These are phyloP conservation scores for Lutjanus erythropterus DNA, from an alignment of 2,113 vertebrate genomes.

Conservation along the genomic window DNA sequence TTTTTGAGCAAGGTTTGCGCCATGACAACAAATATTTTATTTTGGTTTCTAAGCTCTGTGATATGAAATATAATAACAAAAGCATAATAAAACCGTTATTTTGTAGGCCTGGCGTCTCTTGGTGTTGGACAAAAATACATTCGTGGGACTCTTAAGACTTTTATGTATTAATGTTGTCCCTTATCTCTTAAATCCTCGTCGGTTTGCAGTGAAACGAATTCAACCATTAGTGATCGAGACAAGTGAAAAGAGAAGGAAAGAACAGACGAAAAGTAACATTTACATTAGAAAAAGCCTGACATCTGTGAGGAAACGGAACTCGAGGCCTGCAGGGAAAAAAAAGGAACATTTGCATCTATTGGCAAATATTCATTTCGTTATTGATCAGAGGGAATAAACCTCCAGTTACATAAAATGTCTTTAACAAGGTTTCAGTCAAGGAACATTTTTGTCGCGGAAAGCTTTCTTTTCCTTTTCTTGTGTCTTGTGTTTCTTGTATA, in stretches of 20 bases:
- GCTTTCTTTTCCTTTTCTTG: neutral
- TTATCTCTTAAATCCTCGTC: neutral
- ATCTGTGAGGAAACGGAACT: neutral
- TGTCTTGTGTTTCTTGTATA: neutral
- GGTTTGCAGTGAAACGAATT: conserved; percentile 4
- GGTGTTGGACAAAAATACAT: neutral
- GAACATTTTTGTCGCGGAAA: fast-evolving
- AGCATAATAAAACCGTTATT: neutral
- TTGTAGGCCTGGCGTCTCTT: no score
- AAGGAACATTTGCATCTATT: neutral
- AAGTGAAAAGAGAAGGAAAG: conserved; percentile 1
- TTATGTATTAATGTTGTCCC: no score
- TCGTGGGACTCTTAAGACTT: neutral
- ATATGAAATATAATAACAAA: no score
- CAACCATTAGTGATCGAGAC: conserved; percentile 18
- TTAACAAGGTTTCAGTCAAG: no score
- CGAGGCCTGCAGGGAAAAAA: neutral
- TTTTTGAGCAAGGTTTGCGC: neutral
- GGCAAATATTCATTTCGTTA: neutral
- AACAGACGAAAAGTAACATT: neutral
- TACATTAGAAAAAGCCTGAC: conserved; percentile 16
- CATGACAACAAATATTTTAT: neutral
- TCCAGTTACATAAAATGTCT: neutral
- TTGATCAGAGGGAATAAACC: neutral
- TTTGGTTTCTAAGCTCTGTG: neutral